Base-by-base conservation (phyloP, 1,140 invertebrate genomes). In the Dreissena rostriformis region DNA sequence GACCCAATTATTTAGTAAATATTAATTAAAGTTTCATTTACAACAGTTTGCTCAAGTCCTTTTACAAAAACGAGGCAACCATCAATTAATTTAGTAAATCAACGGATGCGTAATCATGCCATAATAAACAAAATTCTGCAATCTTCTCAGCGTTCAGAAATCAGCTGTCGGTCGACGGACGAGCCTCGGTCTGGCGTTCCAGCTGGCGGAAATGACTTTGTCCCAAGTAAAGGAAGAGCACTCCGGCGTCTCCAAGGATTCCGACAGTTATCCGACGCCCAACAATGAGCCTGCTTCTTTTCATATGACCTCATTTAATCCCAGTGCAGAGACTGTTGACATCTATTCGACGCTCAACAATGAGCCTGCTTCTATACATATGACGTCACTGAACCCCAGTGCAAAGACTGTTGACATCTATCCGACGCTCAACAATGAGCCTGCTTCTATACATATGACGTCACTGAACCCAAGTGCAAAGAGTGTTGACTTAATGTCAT, bases 141-240 rank as follows among this genome's bases (percentile, higher is more conserved):
- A n/a, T 63, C 2, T 63, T 63, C 11, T n/a, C 24, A 63, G 24
- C 11, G 19, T 11, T 5, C 61, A 63, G 11, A 26, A n/a, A 39
- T 39, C 39, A 8, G 39, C 77, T 29, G 29, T 71, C 10, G 70
- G 49, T 15, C 72, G 67, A 73, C 57, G 72, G 6, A n/a, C 51
- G 5, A 82, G 80, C 53, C 51, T 61, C 52, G 29, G 24, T 17
- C 24, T 82, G n/a, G 22, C 55, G 19, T 67, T 75, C 24, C 80
- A 82, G 63, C 22, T 82, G 10, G 28, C 55, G 51, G 51, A 68
- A 73, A 74, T 57, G 53, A 82, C 71, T 22, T 24, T 82, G n/a
- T 82, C 80, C 0, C 53, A 82, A 29, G 80, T 82, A 19, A 19
- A 75, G 52, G 80, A 82, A 24, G 80, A 82, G 29, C 80, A 22